Evolutionary conservation across 2,797 vertebrate species (phyloP).

Genomic region (Rousettus madagascariensis): DNA sequence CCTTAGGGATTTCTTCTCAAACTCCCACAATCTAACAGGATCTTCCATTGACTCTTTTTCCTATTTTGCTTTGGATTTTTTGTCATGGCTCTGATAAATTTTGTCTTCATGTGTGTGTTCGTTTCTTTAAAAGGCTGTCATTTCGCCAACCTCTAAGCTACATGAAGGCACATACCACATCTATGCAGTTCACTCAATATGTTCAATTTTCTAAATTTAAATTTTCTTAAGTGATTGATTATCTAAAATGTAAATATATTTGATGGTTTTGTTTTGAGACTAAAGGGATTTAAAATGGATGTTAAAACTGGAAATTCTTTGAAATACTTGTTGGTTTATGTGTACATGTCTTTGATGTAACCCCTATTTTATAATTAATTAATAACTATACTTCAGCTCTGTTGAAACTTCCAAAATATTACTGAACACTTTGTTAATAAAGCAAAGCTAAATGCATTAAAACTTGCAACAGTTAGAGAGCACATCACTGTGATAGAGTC

Average conservation of each 20-base stretch:
- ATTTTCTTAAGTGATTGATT: background rate
- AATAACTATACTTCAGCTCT: background rate
- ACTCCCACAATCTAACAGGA: background rate
- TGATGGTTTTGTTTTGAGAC: background rate
- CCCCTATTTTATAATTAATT: background rate
- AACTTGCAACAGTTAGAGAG: background rate
- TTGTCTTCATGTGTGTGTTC: background rate
- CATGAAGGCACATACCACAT: background rate
- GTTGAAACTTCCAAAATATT: background rate
- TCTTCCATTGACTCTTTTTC: background rate
- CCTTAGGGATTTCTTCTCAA: background rate
- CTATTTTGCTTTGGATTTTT: background rate
- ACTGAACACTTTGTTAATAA: background rate
- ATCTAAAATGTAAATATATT: background rate
- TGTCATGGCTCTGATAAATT: background rate
- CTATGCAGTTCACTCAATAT: background rate
- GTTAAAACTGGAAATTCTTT: background rate
- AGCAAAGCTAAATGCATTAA: background rate
- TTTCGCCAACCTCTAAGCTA: background rate
- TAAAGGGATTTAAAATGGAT: background rate
- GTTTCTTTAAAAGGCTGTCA: background rate
- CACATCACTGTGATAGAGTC: accelerated
- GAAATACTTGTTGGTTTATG: background rate
- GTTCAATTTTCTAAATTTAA: background rate
- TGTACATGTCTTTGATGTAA: background rate